Evolutionary conservation across 2,797 vertebrate genomes (phyloP).

Genomic region (Corythornis leucogaster): DNA sequence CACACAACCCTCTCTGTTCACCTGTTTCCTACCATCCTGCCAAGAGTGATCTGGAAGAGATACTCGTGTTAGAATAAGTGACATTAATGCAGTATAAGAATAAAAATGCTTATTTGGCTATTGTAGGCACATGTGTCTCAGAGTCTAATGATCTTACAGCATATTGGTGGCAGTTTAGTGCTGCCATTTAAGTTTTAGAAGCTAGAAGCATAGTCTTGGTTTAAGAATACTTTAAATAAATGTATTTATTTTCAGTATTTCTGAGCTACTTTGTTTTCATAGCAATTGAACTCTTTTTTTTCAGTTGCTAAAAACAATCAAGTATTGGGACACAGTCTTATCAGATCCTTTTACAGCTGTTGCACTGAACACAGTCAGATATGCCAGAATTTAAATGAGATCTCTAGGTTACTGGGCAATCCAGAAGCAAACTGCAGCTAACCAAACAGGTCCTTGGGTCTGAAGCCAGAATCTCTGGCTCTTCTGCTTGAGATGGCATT

Average conservation of each 20-base stretch:
- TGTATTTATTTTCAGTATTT: neutral
- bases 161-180: neutral
- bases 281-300: neutral
- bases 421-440: slow-evolving; percentile 8
- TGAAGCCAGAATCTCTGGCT: neutral
- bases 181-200: neutral
- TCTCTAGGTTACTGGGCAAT: neutral
- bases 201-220: neutral
- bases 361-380: neutral
- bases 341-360: neutral
- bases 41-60: neutral
- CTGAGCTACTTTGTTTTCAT: neutral
- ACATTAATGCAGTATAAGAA: neutral
- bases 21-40: neutral
- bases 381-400: neutral
- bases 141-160: neutral
- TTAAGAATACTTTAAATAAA: neutral
- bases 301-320: neutral
- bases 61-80: neutral
- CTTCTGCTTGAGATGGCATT: slow-evolving; percentile 5
- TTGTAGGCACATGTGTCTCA: neutral
- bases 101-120: neutral
- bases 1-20: accelerated
- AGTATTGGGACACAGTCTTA: neutral
- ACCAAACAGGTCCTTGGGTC: neutral